These are phyloP conservation scores for Apomyelois bistriatella DNA, from an alignment of 2,888 invertebrate genomes.

Conservation along the genomic window DNA sequence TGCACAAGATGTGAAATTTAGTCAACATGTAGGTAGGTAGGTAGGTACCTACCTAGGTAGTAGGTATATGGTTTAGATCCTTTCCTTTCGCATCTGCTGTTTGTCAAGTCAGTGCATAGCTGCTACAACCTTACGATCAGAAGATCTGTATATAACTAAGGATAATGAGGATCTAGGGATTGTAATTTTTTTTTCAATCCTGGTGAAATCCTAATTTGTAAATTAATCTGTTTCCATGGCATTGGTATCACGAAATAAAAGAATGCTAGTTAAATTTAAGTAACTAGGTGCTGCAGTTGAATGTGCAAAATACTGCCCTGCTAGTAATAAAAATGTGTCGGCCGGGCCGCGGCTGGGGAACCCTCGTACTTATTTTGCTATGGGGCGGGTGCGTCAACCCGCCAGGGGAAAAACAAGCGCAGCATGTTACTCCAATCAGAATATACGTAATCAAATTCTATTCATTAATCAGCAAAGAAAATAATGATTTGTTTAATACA, in stretches of 20 bases:
- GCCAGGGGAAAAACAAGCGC: conserved; percentile 40
- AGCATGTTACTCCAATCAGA: conserved; percentile 22
- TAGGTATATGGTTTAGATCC: too few relatives aligned
- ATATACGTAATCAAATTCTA: conserved; percentile 17
- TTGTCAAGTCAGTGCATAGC: too few relatives aligned
- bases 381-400: conserved; percentile 45
- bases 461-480: conserved; percentile 20
- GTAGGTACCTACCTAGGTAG: too few relatives aligned
- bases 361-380: conserved; percentile 52
- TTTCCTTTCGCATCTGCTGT: too few relatives aligned
- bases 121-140: too few relatives aligned
- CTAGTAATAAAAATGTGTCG: conserved; percentile 55
- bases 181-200: too few relatives aligned
- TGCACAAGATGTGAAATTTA: too few relatives aligned
- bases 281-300: conserved; percentile 12
- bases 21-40: too few relatives aligned
- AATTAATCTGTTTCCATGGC: neutral
- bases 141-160: too few relatives aligned
- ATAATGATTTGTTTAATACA: conserved; percentile 57
- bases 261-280: neutral
- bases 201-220: too few relatives aligned
- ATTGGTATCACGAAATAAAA: neutral
- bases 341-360: conserved; percentile 36
- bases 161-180: too few relatives aligned
- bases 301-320: conserved; percentile 44